A percentile compares a stretch with the other conserved stretches of the same genome.
Evolutionary conservation across 2,797 vertebrate genomes (phyloP).

Genomic region (Lemur catta): DNA sequence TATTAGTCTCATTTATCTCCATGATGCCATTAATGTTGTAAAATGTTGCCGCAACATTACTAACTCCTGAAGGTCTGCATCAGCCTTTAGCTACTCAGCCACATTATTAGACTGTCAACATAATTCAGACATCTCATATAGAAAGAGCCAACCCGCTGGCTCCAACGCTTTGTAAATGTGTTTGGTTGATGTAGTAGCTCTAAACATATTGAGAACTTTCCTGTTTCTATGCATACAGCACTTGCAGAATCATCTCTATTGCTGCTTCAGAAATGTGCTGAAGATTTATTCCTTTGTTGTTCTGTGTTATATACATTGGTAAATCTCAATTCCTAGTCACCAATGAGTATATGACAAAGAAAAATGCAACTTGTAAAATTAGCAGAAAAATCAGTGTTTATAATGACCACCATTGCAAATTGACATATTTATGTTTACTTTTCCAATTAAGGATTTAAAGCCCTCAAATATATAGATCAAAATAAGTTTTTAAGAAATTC

Average conservation of each 20-base stretch:
- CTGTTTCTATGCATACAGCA: neutral
- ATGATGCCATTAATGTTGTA: constrained; percentile 83
- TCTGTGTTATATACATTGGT: neutral
- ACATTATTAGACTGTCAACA: constrained; percentile 85
- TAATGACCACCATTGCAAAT: neutral
- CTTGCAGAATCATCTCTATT: constrained; percentile 49
- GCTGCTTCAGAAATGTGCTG: constrained; percentile 12
- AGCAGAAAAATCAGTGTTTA: neutral
- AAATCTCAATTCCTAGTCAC: neutral
- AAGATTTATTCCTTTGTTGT: neutral
- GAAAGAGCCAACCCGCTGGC: constrained; percentile 77
- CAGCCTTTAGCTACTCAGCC: constrained; percentile 81
- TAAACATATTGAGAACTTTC: constrained; percentile 63
- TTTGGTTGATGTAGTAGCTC: constrained; percentile 76
- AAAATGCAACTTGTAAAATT: neutral
- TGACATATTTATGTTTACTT: neutral
- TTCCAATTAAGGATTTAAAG: neutral
- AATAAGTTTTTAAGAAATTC: neutral
- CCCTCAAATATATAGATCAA: neutral
- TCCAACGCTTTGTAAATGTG: constrained; percentile 73
- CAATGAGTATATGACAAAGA: neutral
- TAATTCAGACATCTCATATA: constrained; percentile 83
- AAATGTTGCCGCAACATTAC: constrained; percentile 79
- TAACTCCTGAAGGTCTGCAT: constrained; percentile 78
- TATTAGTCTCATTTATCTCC: constrained; percentile 85